phyloP scores from a whole-genome alignment of 2,888 invertebrate genomes.

The Aporophyla nigra region DNA sequence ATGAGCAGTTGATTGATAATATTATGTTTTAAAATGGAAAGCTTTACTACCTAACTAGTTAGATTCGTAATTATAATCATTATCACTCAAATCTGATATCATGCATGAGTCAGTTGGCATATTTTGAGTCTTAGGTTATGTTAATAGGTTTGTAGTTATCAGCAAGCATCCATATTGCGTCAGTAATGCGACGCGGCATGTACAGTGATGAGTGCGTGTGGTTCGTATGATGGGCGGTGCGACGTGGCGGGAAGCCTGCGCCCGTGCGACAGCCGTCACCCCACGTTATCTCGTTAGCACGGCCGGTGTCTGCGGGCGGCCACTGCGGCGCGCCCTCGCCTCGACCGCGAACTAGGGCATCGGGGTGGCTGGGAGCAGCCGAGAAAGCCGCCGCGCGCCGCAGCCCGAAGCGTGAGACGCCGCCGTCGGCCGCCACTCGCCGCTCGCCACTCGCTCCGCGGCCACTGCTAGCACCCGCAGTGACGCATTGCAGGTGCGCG shows the following conservation, averaged over 20 bases:
- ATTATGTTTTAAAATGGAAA: background rate
- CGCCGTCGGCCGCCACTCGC: slow-evolving; percentile 66
- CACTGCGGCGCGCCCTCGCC: slow-evolving; percentile 77
- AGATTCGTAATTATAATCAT: background rate
- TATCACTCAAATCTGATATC: background rate
- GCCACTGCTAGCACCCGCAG: slow-evolving; percentile 86
- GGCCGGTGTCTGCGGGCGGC: slow-evolving; percentile 75
- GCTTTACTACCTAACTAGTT: background rate
- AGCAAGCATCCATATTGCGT: slow-evolving; percentile 53
- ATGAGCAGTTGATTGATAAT: background rate
- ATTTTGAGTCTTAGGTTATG: background rate
- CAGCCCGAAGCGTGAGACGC: slow-evolving; percentile 70
- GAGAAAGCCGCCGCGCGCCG: slow-evolving; percentile 72
- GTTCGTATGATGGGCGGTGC: slow-evolving; percentile 53
- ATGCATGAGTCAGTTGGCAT: background rate
- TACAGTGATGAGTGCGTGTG: slow-evolving; percentile 52
- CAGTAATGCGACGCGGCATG: slow-evolving; percentile 54
- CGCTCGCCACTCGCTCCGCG: slow-evolving; percentile 67
- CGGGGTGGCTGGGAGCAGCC: slow-evolving; percentile 72
- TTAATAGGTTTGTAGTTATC: background rate
- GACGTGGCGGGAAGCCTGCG: slow-evolving; percentile 71
- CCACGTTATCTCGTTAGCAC: slow-evolving; percentile 76
- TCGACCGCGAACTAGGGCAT: slow-evolving; percentile 82
- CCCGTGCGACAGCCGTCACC: slow-evolving; percentile 66
- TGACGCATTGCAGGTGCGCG: slow-evolving; percentile 97